Conservation (phyloP, 1,140 invertebrate species). For the Diplogasteroides magnus region DNA sequence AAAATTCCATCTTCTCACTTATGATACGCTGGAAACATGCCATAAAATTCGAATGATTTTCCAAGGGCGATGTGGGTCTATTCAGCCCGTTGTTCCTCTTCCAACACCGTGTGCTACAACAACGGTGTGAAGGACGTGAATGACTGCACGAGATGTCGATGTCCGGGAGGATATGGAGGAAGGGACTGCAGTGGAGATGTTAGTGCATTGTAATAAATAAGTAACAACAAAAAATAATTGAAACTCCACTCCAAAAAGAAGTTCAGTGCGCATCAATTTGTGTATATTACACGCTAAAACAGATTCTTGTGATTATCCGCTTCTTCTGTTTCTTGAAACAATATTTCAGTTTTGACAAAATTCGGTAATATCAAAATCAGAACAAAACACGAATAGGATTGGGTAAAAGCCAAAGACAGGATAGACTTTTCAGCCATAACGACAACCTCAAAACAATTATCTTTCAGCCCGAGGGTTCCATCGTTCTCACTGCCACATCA, state of each 20-base stretch:
- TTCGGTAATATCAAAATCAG: neutral
- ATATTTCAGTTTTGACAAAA: neutral
- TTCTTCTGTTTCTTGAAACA: neutral
- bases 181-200: neutral
- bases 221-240: no score
- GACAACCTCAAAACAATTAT: no score
- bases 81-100: neutral
- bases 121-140: neutral
- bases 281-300: neutral
- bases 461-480: neutral
- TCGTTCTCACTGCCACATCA: neutral
- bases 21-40: no score
- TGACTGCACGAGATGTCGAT: neutral
- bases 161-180: neutral
- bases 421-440: no score
- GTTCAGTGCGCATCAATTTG: no score
- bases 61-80: no score
- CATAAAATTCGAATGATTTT: no score
- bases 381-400: neutral
- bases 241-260: no score
- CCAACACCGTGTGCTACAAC: neutral
- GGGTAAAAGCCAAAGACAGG: no score
- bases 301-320: neutral
- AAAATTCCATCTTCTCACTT: no score
- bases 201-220: no score